Base-by-base conservation (phyloP, 2,797 vertebrate species). In the Salmo trutta region DNA sequence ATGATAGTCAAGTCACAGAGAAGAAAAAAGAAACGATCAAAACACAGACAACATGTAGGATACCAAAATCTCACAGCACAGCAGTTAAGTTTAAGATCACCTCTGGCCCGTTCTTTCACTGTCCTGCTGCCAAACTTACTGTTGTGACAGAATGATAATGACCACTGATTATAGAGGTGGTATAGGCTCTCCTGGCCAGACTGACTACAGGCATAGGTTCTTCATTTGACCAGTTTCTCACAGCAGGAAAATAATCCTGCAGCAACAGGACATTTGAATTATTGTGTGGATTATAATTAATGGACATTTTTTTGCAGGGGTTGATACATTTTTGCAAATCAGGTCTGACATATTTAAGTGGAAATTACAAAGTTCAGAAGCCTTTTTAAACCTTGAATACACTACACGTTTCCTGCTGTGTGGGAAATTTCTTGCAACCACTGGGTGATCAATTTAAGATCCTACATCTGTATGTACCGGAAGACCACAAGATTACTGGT, bases 401-500 rank as follows among this genome's bases (percentile, higher is more conserved):
- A 47, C 41, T 12, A 47, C 41, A 47, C 41, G 3, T 47, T 47
- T 47, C 10, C 41, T 47, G 41, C 41, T 47, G 41, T 47, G 41
- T 47, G 41, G 41, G 41, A 47, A 12, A 47, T 47, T 47, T 47
- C 10, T 47, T 47, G 41, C 10, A 47, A 47, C 41, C 2, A 47
- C 10, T 47, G 41, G 41, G 41, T 47, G 41, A 14, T 47, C 10
- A 12, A 47, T 12, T 47, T 12, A 47, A 14, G 41, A 47, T 47
- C 41, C 10, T 47, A 14, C 41, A 47, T 14, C n/a, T 10, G 59
- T 21, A 1, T 64, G 12, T 4, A 88, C 71, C 71, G 82, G 85
- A 83, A 62, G 77, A 77, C 90, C 90, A 86, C 91, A 78, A 84
- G 87, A 91, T 90, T 85, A 91, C 86, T 74, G 83, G 79, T 84